Evolutionary conservation across 2,888 invertebrate genomes (phyloP).

Genomic region (Spodoptera exigua): DNA sequence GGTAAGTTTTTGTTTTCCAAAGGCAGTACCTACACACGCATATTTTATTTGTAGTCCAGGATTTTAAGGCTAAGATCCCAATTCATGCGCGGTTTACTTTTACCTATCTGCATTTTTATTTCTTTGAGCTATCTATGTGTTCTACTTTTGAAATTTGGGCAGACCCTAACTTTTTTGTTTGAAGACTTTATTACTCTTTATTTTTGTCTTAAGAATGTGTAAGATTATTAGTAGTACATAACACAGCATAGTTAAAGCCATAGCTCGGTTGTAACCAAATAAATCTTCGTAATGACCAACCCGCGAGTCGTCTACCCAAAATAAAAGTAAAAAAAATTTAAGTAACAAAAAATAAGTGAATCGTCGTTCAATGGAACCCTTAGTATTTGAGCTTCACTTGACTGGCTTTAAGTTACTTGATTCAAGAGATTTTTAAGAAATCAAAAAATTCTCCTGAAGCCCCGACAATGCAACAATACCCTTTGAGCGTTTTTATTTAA

Average conservation of each 20-base stretch:
- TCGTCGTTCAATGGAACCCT: constrained; percentile 31
- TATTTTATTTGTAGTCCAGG: constrained; percentile 28
- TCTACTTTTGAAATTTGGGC: constrained; percentile 36
- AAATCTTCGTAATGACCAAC: constrained; percentile 45
- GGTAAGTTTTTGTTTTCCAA: constrained; percentile 14
- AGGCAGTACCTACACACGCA: constrained; percentile 16
- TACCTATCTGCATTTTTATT: constrained; percentile 46
- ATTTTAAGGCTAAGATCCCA: constrained; percentile 28
- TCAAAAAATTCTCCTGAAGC: constrained; percentile 14
- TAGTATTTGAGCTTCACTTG: constrained; percentile 23
- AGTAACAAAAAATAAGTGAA: constrained; percentile 25
- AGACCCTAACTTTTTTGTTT: constrained; percentile 34
- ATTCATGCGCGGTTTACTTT: constrained; percentile 39
- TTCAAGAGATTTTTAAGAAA: constrained; percentile 27
- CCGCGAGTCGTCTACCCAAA: constrained; percentile 19
- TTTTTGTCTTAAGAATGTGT: constrained; percentile 27
- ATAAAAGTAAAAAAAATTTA: constrained; percentile 33
- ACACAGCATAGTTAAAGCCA: constrained; percentile 12
- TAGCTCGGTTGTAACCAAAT: constrained; percentile 37
- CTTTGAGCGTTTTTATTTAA: constrained; percentile 1
- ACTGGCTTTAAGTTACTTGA: constrained; percentile 29
- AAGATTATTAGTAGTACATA: constrained; percentile 20
- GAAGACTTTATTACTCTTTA: constrained; percentile 40
- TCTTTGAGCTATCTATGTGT: constrained; percentile 30
- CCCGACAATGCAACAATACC: constrained; percentile 2